Base-by-base conservation (phyloP, 1,140 invertebrate species). In the Drosophila ohnishii region DNA sequence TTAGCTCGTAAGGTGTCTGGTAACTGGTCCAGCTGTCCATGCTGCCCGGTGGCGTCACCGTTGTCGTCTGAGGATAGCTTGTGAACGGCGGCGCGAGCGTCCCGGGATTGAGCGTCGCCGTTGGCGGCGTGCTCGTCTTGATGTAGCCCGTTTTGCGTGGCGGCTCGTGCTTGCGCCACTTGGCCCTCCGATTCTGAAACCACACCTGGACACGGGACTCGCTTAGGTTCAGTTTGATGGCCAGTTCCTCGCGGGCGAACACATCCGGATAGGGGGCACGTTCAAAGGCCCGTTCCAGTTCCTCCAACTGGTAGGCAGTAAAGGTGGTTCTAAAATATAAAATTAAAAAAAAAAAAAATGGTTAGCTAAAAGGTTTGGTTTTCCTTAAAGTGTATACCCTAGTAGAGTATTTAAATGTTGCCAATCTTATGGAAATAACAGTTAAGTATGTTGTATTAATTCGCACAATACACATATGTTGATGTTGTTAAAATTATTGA, bases 161-260 rank as follows among this genome's bases (percentile, higher is more conserved):
- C 13, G 99, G 99, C 92, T 99, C 98, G 6, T 98, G 95, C 92
- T 99, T 99, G 16, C 98, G 94, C 98, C 98, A 99, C 91, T 99
- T 99, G 8, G 98, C 98, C 58, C 98, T 94, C 69, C 98, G 94
- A 90, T 99, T 99, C 93, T 99, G 94, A 82, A 94, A 94, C 94
- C 94, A 94, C 32, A 94, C 94, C 92, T 99, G 98, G 2, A 99
- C 98, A 64, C 98, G 93, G 11, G 97, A 98, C 92, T 99, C 98
- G 73, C 96, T 97, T 0, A 99, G 93, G 75, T 96, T 96, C 6
- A 99, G 92, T 90, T 97, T 97, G 14, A 98, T 92, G 9, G 98
- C 98, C 19, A 99, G 92, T 91, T 99, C 97, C 91, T 99, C 98
- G 42, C 98, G 92, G 0, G 97, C 98, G 85, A 99, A 99, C 1